Conservation (phyloP, 2,888 invertebrate genomes). For the Globia sparganii region DNA sequence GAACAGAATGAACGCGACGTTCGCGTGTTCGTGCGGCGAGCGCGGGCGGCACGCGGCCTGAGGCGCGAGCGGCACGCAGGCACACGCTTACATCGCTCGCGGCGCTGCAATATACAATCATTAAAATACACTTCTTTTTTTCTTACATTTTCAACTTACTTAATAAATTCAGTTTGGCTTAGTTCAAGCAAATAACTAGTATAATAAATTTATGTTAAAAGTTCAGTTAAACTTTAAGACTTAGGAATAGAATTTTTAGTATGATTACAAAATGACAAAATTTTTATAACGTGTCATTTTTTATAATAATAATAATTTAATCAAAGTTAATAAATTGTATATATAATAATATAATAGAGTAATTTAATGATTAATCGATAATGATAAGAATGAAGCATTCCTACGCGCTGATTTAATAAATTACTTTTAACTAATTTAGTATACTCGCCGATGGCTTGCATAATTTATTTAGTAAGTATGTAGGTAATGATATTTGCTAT, state of each 20-base stretch:
- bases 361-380: slow-evolving; percentile 91
- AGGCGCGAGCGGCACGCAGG: neutral
- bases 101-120: slow-evolving; percentile 87
- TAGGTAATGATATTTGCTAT: slow-evolving; percentile 89
- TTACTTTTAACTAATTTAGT: slow-evolving; percentile 92
- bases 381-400: slow-evolving; percentile 91
- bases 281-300: slow-evolving; percentile 90
- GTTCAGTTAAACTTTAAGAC: slow-evolving; percentile 90
- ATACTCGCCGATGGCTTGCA: slow-evolving; percentile 90
- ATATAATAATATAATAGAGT: slow-evolving; percentile 91
- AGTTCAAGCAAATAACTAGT: slow-evolving; percentile 91
- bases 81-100: slow-evolving; percentile 66
- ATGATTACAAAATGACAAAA: slow-evolving; percentile 90
- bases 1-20: neutral
- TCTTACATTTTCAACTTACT: slow-evolving; percentile 90
- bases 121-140: slow-evolving; percentile 89
- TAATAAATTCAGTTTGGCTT: slow-evolving; percentile 91
- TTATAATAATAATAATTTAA: slow-evolving; percentile 90
- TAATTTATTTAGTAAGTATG: slow-evolving; percentile 84
- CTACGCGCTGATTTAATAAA: slow-evolving; percentile 91
- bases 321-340: slow-evolving; percentile 91
- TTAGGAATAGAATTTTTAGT: slow-evolving; percentile 87
- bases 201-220: slow-evolving; percentile 90
- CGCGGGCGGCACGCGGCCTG: slow-evolving; percentile 51
- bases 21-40: neutral